Conservation (phyloP, 2,113 vertebrate genomes). For the Hyla sarda region DNA sequence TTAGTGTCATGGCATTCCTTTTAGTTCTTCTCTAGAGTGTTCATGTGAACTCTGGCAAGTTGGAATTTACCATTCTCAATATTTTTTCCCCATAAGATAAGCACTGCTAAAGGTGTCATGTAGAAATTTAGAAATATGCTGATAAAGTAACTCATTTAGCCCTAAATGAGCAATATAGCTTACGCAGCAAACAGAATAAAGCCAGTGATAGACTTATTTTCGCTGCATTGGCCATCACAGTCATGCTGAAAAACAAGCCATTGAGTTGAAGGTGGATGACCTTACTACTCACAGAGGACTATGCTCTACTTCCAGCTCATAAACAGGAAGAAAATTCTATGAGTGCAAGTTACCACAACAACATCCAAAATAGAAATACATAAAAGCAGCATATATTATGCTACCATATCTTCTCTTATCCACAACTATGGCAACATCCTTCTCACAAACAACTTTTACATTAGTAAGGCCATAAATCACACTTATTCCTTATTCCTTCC, state of each 20-base stretch:
- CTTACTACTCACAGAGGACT: not conserved
- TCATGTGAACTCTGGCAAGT: too few species aligned
- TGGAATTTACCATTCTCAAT: too few species aligned
- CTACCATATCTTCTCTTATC: constrained; percentile 24
- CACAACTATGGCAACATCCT: not conserved
- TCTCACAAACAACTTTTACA: constrained; percentile 24
- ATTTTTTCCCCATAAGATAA: not conserved
- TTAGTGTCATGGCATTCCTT: too few species aligned
- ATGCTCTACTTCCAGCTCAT: not conserved
- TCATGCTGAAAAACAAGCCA: not conserved
- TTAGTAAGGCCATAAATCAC: constrained; percentile 2
- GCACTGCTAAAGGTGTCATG: not conserved
- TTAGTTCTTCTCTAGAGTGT: too few species aligned
- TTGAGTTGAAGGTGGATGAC: not conserved
- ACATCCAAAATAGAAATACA: not conserved
- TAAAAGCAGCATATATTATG: not conserved
- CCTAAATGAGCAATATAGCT: too few species aligned
- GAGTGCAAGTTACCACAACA: constrained; percentile 2
- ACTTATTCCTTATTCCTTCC: too few species aligned
- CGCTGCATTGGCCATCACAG: not conserved
- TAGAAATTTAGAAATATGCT: not conserved
- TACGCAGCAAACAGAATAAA: too few species aligned
- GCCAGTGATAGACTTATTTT: not conserved
- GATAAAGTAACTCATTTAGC: not conserved
- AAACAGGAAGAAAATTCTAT: not conserved